Evolutionary conservation across 2,797 vertebrate species (phyloP), one percentile per base, ranked within the genome.

Genomic region (Furcifer pardalis): DNA sequence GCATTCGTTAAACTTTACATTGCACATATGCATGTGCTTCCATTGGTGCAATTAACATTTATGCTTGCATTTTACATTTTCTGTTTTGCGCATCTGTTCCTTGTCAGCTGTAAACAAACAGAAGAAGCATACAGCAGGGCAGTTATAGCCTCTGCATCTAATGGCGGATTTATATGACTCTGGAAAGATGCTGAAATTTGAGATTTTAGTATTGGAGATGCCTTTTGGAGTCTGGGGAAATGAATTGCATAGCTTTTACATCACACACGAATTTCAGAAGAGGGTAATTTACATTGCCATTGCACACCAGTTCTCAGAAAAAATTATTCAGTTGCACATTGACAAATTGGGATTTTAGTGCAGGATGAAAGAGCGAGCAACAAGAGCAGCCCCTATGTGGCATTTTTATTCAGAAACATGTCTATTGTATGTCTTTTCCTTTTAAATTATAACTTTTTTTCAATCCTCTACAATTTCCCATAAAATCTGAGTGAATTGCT

Each of bases 1-100:
- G 91, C 0, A 52, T 81, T 88, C 87, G 91, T 95, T 95, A 94
- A 82, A 91, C 94, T 95, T 95, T 94, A 88, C 74, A 89, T 59
- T 91, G 75, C 68, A 90, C 81, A 93, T 87, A 91, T 81, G 88
- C 84, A 92, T 90, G 90, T 23, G 81, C 91, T 93, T 94, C 86
- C 76, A 94, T 82, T 76, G 69, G 87, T 86, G 87, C 13, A 84
- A 89, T 77, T 90, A 92, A 91, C 94, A 92, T 93, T 92, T 92
- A 90, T 83, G 81, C 56, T 83, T 86, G 88, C 82, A 63, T 94
- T 77, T 81, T 83, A 73, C 52, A 89, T 86, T 92, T 30, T 92
- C 79, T 66, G 27, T 85, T 81, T 79, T 88, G 69, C 91, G 60
- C 93, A 90, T 91, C 79, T 90, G 60, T 59, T 44, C 65, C 71